Base-by-base conservation (phyloP, 2,113 vertebrate species). In the Trinectes maculatus region DNA sequence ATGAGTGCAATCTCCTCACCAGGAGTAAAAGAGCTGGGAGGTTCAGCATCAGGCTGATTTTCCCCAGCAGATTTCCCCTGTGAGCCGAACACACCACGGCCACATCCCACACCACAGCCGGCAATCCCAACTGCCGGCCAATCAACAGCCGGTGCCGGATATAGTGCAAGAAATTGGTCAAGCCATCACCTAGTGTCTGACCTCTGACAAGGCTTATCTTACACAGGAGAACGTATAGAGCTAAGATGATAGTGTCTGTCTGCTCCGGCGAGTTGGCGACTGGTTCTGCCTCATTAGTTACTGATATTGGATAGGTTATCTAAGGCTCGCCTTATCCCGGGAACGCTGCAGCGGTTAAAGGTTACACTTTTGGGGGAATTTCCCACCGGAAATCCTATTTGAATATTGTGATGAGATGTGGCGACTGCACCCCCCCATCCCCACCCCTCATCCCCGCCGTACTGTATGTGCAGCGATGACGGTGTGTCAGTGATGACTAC, bases 51-150 rank as follows among this genome's bases (percentile, higher is more conserved):
- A 44, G 67, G 83, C 83, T 76, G 68, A n/a, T n/a, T n/a, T n/a
- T n/a, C 74, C 83, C 73, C 74, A 84, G 85, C 80, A 90, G 85
- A 92, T 90, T 91, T 92, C 91, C 90, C 91, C 71, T 68, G 85
- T 83, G 88, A 84, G 68, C 73, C 57, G 69, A 83, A 70, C 83
- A 61, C 80, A 70, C 62, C 40, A 66, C 81, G 51, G 77, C 72
- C 65, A 71, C 76, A n/a, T 87, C 79, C 48, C 79, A 89, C 78
- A 82, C 85, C 72, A 74, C 48, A 33, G 59, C 79, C 24, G 22
- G 66, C 79, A 74, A 78, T 81, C 74, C 71, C 44, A 52, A 65
- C 76, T 58, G 78, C 75, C 81, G 74, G 87, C 77, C 84, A 80
- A 83, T 83, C 66, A 63, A 83, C 80, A 66, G 72, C 74, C 48